A percentile compares a stretch with the other conserved stretches of the same genome.
These are phyloP conservation scores for Drosophila fulvimacula DNA, from an alignment of 2,888 invertebrate genomes.

Conservation along the genomic window DNA sequence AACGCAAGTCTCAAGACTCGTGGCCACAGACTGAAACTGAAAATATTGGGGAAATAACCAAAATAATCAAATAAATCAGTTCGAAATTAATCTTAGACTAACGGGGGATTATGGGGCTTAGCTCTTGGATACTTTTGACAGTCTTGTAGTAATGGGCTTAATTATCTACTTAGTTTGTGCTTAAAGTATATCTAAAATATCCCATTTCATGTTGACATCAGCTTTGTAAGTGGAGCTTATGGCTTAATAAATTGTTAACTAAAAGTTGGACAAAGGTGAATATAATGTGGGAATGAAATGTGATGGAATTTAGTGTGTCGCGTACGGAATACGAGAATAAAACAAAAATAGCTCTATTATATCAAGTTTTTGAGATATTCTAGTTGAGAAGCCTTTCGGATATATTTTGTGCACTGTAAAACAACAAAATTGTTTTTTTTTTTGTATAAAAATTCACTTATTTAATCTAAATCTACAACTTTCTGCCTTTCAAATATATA, in stretches of 20 bases:
- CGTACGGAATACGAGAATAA: neutral
- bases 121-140: neutral
- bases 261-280: neutral
- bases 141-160: neutral
- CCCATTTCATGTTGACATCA: neutral
- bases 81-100: neutral
- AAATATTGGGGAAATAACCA: constrained; percentile 13
- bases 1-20: neutral
- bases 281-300: neutral
- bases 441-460: no score
- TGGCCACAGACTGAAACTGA: constrained; percentile 1
- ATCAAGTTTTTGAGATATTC: neutral
- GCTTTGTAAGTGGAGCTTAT: neutral
- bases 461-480: no score
- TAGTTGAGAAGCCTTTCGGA: neutral
- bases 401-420: no score
- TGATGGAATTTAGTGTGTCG: neutral
- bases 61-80: constrained; percentile 5
- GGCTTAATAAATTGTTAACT: neutral
- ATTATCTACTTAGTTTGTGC: neutral
- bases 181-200: no score
- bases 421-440: no score
- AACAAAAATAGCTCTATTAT: neutral
- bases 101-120: neutral
- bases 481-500: no score